Evolutionary conservation across 2,888 invertebrate species (phyloP).

Genomic region (Archaeoteleia sp.): DNA sequence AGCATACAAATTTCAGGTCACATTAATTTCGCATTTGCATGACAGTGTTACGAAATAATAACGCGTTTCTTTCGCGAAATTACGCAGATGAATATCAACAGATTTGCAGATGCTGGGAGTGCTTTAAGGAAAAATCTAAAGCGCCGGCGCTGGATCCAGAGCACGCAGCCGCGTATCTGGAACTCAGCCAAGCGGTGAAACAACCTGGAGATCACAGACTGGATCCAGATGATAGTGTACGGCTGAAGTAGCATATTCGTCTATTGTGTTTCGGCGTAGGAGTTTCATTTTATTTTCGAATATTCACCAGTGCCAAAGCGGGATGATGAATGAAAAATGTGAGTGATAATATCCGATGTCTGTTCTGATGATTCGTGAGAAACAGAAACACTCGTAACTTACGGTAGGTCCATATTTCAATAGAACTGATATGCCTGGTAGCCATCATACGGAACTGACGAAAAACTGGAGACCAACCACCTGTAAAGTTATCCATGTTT

Average conservation of each 20-base stretch:
- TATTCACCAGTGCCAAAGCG: no score
- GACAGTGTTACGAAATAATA: no score
- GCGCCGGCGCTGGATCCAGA: conserved; percentile 53
- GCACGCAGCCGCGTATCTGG: conserved; percentile 61
- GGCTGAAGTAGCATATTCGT: conserved; percentile 22
- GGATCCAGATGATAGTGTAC: conserved; percentile 41
- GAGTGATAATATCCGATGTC: no score
- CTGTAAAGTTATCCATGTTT: conserved; percentile 7
- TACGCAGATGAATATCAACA: conserved; percentile 34
- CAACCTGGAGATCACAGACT: conserved; percentile 39
- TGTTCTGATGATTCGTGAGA: background rate
- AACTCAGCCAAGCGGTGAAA: conserved; percentile 24
- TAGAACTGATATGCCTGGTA: conserved; percentile 8
- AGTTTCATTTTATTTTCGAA: conserved; percentile 1
- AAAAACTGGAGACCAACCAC: conserved; percentile 7
- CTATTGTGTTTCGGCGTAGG: conserved; percentile 10
- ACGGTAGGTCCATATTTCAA: background rate
- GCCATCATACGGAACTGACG: conserved; percentile 12
- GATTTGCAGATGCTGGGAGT: conserved; percentile 31
- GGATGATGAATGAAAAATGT: no score
- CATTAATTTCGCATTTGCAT: no score
- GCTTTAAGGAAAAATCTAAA: conserved; percentile 31
- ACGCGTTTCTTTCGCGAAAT: conserved; percentile 17
- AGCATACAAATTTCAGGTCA: no score
- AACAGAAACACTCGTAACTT: background rate